Percentiles rank a stretch among this genome's conserved stretches.
Conservation (phyloP, 2,888 invertebrate genomes). For the Oscheius sp. region DNA sequence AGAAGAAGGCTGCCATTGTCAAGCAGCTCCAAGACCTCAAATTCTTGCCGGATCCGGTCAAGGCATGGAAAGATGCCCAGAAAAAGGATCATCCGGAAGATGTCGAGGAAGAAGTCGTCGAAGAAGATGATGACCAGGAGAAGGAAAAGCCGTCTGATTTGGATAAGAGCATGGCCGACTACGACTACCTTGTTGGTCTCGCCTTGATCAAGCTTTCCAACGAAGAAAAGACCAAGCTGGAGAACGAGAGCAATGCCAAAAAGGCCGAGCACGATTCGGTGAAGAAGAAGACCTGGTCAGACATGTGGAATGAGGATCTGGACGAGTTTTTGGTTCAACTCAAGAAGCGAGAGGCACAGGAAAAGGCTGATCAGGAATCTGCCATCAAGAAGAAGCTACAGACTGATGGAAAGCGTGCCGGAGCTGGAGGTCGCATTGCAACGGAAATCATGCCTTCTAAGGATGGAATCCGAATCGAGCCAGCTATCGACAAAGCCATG, state of each 20-base stretch:
- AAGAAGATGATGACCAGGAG: conserved; percentile 75
- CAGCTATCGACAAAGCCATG: conserved; percentile 58
- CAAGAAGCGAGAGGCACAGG: conserved; percentile 63
- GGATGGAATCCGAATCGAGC: conserved; percentile 59
- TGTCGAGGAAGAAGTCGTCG: conserved; percentile 63
- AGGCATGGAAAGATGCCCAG: conserved; percentile 79
- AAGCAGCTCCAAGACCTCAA: conserved; percentile 83
- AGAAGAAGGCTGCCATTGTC: conserved; percentile 89
- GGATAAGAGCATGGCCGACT: conserved; percentile 77
- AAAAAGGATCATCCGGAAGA: conserved; percentile 75
- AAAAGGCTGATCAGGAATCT: conserved; percentile 81
- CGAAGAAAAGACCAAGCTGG: conserved; percentile 72
- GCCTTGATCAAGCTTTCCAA: conserved; percentile 68
- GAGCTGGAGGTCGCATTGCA: conserved; percentile 20
- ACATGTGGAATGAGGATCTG: conserved; percentile 90
- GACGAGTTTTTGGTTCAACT: conserved; percentile 76
- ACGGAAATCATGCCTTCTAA: conserved; percentile 57
- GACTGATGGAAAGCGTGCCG: conserved; percentile 58
- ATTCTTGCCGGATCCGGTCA: conserved; percentile 80
- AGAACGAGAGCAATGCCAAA: conserved; percentile 35
- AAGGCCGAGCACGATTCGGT: conserved; percentile 47
- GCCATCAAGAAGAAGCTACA: conserved; percentile 77
- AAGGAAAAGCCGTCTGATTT: conserved; percentile 74
- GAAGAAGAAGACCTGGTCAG: conserved; percentile 80
- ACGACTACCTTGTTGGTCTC: conserved; percentile 94